Evolutionary conservation across 2,113 vertebrate species (phyloP).

Genomic region (Aptenodytes patagonicus): DNA sequence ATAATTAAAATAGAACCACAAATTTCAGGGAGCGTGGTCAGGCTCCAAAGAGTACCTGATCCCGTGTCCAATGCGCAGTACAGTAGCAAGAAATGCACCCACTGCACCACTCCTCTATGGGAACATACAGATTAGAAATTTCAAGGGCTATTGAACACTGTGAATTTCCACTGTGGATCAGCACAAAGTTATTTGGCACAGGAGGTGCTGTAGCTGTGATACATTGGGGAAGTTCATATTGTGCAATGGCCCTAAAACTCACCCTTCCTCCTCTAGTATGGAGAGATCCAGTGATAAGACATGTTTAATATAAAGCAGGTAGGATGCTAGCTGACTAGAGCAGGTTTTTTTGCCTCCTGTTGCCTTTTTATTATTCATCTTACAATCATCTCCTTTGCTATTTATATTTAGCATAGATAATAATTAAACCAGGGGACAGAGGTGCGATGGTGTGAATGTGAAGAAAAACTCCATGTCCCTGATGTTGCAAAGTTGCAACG

Average conservation of each 20-base stretch:
- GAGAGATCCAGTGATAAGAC: not conserved
- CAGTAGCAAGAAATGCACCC: not conserved
- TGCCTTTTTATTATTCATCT: constrained; percentile 38
- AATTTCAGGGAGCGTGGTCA: not conserved
- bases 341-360: not conserved
- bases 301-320: not conserved
- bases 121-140: constrained; percentile 19
- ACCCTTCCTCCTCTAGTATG: not conserved
- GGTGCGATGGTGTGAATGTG: not conserved
- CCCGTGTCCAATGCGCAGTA: not conserved
- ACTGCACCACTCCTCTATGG: not conserved
- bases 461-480: not conserved
- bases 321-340: not conserved
- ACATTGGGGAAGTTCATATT: not conserved
- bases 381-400: constrained; percentile 14
- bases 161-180: constrained; percentile 29
- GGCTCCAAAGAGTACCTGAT: not conserved
- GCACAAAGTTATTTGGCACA: constrained; percentile 31
- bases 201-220: constrained; percentile 5
- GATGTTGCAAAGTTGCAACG: not conserved
- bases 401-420: constrained; percentile 52
- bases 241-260: constrained; percentile 1
- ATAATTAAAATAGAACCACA: not conserved
- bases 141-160: constrained; percentile 18
- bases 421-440: constrained; percentile 41